Base-by-base conservation (phyloP, 1,140 invertebrate genomes). In the Zelostemma sp. region DNA sequence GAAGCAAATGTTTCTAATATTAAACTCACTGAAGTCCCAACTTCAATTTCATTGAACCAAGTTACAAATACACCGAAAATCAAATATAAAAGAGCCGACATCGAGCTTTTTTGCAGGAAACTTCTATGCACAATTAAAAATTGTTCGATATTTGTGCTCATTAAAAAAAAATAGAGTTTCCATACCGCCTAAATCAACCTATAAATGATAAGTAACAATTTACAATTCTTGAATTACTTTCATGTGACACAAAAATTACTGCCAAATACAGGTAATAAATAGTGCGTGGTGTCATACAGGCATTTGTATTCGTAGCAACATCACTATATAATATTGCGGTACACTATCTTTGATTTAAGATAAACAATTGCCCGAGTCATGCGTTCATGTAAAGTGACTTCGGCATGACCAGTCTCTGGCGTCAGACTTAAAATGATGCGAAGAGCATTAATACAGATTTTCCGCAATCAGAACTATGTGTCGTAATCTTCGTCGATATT, bases 401-500 rank as follows among this genome's bases (percentile, higher is more conserved):
- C 11, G 15, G 11, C 15, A 40, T 14, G 15, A 40, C 41, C 64
- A 68, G 49, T 55, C 61, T 63, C 55, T 51, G 19, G 12, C 40
- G 19, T 68, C 61, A 74, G 64, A 74, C 68, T 68, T 71, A 58
- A 56, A 54, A 11, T 31, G 48, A 73, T 57, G 51, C 60, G 1
- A 15, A 2, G 6, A 14, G 51, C 59, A 69, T 67, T 31, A 0
- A 17, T 14, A 57, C 43, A 9, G 1, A 43, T 8, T 47, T 6
- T 35, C 45, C 9, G 47, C 14, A 9, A 51, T 14, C 18, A 6
- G 33, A 66, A 80, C 78, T 86, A 86, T 78, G 84, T 85, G 49
- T 86, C 85, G 14, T 86, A 85, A 68, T 86, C 85, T 70, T 86
- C 85, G 19, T 86, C 84, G 51, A 85, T 77, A 46, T 77, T 81